These are phyloP conservation scores for Zaprionus africanus DNA, from an alignment of 1,140 invertebrate species.

Conservation along the genomic window DNA sequence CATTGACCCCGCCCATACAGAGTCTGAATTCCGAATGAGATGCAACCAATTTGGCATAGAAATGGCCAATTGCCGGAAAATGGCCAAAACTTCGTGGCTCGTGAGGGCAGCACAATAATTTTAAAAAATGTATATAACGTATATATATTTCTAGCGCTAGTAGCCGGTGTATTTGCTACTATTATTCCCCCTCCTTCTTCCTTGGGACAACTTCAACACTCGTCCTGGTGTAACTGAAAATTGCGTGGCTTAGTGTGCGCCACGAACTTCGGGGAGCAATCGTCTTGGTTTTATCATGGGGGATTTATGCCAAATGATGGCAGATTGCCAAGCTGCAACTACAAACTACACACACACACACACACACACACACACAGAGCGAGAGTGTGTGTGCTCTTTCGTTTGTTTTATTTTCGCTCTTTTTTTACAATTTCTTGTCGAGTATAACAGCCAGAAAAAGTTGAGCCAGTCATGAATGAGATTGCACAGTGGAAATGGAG, in stretches of 20 bases:
- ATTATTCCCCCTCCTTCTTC: slow-evolving; percentile 14
- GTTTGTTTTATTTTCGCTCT: slow-evolving; percentile 64
- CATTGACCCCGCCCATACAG: slow-evolving; percentile 52
- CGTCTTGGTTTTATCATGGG: slow-evolving; percentile 65
- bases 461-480: slow-evolving; percentile 50
- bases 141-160: slow-evolving; percentile 45
- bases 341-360: slow-evolving; percentile 35
- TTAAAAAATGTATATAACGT: slow-evolving; percentile 67
- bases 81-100: slow-evolving; percentile 53
- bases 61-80: slow-evolving; percentile 65
- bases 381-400: slow-evolving; percentile 27
- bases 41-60: slow-evolving; percentile 59
- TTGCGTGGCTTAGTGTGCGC: slow-evolving; percentile 69
- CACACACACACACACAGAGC: neutral
- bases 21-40: slow-evolving; percentile 20
- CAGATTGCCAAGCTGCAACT: slow-evolving; percentile 80
- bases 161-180: slow-evolving; percentile 44
- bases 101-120: slow-evolving; percentile 65
- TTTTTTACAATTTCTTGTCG: slow-evolving; percentile 74
- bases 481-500: slow-evolving; percentile 52
- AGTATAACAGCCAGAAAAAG: slow-evolving; percentile 73
- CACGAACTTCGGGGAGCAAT: slow-evolving; percentile 72
- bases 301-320: slow-evolving; percentile 78
- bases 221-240: slow-evolving; percentile 43
- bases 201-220: slow-evolving; percentile 11